Evolutionary conservation across 64 coral and sea anemone species (phyloP), one percentile per base, ranked within the genome.

Genomic region (Catalaphyllia jardinei): DNA sequence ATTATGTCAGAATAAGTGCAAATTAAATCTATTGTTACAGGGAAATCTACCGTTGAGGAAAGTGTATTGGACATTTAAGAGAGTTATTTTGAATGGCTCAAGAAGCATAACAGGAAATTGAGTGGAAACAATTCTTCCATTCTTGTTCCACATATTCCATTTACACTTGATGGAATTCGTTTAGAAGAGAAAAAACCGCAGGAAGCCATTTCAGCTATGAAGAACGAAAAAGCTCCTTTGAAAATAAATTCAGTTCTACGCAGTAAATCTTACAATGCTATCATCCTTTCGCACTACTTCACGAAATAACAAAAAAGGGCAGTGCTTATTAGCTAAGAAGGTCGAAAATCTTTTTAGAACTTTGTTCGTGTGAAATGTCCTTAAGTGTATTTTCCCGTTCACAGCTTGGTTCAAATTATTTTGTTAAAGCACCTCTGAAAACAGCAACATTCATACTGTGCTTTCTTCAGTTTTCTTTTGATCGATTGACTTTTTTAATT

Each of bases 401-500:
- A 25, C 46, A 55, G 24, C 49, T 6, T 59, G 76, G 8, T 24
- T 79, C 22, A 51, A 35, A 85, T 51, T 85, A 10, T 85, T 85
- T 71, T 50, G 22, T 25, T 50, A 16, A 60, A 61, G 78, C 25
- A 30, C 4, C 4, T 79, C 76, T 55, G 13, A 28, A 25, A 18
- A 24, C 1, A 69, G 31, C 17, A 62, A 35, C 63, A 83, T 35
- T 83, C 80, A 83, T 16, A 19, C 62, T 71, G 81, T 16, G 63
- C 20, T 50, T 27, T 85, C 79, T 57, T 57, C 15, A 13, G 54
- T 16, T 57, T 57, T 57, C 54, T 71, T 71, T 71, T 1, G 33
- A 65, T 25, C 62, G 62, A 85, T 85, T 85, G 51, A 52, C 31
- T 12, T 85, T 67, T 38, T 46, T 69, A 71, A 85, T 85, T 85